Evolutionary conservation across 2,888 invertebrate species (phyloP).

Genomic region (Ectemnius cavifrons): DNA sequence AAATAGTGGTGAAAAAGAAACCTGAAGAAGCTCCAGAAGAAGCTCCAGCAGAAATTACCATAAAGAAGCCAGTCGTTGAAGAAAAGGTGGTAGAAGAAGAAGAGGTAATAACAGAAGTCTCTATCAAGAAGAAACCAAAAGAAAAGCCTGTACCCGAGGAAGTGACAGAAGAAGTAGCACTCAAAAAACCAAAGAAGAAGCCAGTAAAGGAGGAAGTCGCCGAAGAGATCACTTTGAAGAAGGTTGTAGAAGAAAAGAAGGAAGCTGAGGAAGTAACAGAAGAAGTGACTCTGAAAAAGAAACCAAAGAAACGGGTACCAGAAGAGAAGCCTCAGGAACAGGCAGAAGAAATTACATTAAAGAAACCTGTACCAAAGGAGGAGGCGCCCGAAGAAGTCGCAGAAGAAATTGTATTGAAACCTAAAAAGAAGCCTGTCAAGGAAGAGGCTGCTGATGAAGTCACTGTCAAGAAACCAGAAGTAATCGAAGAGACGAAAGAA

Average conservation of each 20-base stretch:
- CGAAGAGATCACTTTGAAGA: constrained; percentile 77
- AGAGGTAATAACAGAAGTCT: constrained; percentile 76
- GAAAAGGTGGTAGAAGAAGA: constrained; percentile 65
- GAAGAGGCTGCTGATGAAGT: constrained; percentile 63
- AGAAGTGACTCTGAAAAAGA: constrained; percentile 76
- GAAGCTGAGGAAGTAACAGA: constrained; percentile 74
- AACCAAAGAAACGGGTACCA: constrained; percentile 54
- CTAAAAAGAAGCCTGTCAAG: constrained; percentile 58
- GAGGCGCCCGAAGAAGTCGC: constrained; percentile 67
- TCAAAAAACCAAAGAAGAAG: constrained; percentile 63
- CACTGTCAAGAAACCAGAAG: constrained; percentile 48
- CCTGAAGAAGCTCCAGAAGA: constrained; percentile 52
- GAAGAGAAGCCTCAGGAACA: constrained; percentile 68
- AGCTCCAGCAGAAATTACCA: constrained; percentile 54
- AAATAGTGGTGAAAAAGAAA: constrained; percentile 70
- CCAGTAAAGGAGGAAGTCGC: constrained; percentile 72
- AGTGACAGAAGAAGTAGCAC: constrained; percentile 61
- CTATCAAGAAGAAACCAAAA: constrained; percentile 52
- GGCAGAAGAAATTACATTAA: constrained; percentile 55
- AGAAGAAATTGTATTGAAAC: constrained; percentile 63
- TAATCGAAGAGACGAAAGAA: constrained; percentile 73
- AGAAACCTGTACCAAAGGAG: constrained; percentile 60
- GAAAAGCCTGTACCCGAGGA: constrained; percentile 61
- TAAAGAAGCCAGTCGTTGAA: constrained; percentile 48
- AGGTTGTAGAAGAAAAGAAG: constrained; percentile 70